phyloP scores from a whole-genome alignment of 2,113 vertebrate species.

The Elaphurus davidianus region DNA sequence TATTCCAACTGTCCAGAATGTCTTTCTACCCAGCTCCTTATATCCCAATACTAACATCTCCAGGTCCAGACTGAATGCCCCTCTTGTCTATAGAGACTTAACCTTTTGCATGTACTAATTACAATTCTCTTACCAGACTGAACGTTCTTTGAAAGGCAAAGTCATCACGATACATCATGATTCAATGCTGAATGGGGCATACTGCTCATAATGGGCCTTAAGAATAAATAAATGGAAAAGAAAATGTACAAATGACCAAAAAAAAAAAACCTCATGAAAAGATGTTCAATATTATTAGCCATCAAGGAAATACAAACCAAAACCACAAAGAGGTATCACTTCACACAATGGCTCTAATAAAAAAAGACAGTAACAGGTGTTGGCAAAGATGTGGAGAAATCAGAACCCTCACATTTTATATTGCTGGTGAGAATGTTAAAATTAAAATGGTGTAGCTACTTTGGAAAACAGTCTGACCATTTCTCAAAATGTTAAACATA shows the following conservation, averaged over 20 bases:
- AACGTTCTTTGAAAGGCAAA: constrained; percentile 40
- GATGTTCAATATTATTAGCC: background rate
- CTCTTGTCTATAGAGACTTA: background rate
- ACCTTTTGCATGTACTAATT: background rate
- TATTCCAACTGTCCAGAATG: background rate
- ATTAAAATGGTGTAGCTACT: background rate
- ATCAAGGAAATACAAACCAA: background rate
- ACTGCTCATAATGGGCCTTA: background rate
- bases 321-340: background rate
- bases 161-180: background rate
- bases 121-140: background rate
- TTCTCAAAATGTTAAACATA: background rate
- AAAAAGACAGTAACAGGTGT: background rate
- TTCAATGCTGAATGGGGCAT: background rate
- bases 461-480: background rate
- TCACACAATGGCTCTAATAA: background rate
- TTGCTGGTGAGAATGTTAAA: background rate
- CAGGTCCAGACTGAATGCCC: background rate
- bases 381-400: background rate
- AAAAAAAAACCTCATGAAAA: background rate
- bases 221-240: constrained; percentile 38
- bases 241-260: background rate
- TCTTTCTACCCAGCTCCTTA: background rate
- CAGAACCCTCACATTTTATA: background rate
- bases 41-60: background rate